Percentiles rank a stretch among this genome's conserved stretches.
These are phyloP conservation scores for Ectropis crepuscularia DNA, from an alignment of 2,888 invertebrate genomes.

Conservation along the genomic window DNA sequence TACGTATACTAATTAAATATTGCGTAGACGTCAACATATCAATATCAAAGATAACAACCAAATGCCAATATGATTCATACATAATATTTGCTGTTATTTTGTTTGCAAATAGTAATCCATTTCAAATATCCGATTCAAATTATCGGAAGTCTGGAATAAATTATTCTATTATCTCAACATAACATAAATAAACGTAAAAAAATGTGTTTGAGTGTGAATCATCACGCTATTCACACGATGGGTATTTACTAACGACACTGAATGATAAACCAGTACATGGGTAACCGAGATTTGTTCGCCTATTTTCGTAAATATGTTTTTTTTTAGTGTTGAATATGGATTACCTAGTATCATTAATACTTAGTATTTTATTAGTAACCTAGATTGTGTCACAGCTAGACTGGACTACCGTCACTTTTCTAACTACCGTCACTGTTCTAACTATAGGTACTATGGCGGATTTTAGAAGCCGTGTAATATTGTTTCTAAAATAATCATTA, in stretches of 20 bases:
- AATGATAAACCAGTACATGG: no score
- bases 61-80: conserved; percentile 13
- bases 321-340: no score
- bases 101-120: conserved; percentile 17
- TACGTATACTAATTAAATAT: neutral
- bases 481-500: no score
- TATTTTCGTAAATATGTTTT: no score
- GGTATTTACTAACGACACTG: neutral
- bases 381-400: no score
- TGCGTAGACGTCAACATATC: conserved; percentile 17
- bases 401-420: no score
- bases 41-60: conserved; percentile 2
- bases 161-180: conserved; percentile 1
- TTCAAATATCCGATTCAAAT: conserved; percentile 21
- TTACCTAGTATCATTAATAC: no score
- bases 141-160: conserved; percentile 12
- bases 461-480: no score
- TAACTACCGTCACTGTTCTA: no score
- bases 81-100: conserved; percentile 11
- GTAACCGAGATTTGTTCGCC: no score
- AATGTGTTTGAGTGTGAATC: conserved; percentile 1
- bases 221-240: neutral
- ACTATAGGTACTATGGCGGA: no score
- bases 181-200: conserved; percentile 23
- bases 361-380: no score